These are phyloP conservation scores for Temnothorax nylanderi DNA, from an alignment of 1,140 invertebrate genomes.

Conservation along the genomic window DNA sequence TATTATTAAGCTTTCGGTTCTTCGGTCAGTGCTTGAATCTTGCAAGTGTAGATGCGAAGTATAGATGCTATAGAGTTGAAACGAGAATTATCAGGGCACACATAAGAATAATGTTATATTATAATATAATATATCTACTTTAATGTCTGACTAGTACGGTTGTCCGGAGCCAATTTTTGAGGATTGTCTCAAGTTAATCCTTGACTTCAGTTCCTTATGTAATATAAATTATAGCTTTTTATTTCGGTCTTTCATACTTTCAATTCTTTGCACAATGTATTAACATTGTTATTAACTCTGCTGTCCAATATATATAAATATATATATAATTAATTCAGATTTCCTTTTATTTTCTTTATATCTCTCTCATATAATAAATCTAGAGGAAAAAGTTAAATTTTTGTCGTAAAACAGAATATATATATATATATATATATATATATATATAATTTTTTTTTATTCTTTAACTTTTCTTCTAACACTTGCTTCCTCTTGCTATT, in stretches of 20 bases:
- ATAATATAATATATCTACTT: background rate
- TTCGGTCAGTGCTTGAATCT: conserved; percentile 18
- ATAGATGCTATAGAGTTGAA: conserved; percentile 19
- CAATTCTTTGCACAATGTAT: background rate
- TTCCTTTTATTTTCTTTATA: background rate
- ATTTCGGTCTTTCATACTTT: background rate
- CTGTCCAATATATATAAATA: background rate
- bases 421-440: too few relatives aligned
- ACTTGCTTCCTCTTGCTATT: too few relatives aligned
- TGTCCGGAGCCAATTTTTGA: background rate
- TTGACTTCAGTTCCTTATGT: background rate
- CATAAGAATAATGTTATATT: background rate
- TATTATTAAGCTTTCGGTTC: conserved; percentile 4
- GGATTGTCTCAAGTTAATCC: background rate
- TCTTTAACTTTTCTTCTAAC: too few relatives aligned
- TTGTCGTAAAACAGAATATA: background rate
- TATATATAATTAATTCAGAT: background rate
- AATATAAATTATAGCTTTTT: background rate
- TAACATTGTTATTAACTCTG: background rate
- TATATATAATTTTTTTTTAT: too few relatives aligned
- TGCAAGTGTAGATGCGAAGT: background rate
- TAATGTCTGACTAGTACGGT: background rate
- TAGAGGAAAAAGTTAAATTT: conserved; percentile 1
- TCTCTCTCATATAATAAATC: background rate
- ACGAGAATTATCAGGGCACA: conserved; percentile 18